Evolutionary conservation across 2,888 invertebrate genomes (phyloP).

Genomic region (Heliconius ismenius): DNA sequence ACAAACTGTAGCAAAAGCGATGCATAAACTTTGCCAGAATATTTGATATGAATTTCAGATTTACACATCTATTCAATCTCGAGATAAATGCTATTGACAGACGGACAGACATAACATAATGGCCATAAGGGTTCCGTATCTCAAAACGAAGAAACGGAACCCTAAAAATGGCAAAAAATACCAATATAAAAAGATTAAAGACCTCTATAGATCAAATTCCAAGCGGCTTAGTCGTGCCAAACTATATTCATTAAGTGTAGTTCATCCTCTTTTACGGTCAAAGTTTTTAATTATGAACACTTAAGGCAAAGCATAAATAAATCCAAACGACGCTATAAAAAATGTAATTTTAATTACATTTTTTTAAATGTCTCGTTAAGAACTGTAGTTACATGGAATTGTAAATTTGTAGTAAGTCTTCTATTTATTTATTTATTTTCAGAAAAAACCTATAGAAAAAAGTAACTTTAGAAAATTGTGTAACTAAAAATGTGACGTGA

Average conservation of each 20-base stretch:
- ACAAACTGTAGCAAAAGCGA: no score
- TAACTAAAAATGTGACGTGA: neutral
- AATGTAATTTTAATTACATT: constrained; percentile 24
- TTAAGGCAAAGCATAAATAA: constrained; percentile 28
- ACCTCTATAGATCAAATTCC: constrained; percentile 23
- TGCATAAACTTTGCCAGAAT: no score
- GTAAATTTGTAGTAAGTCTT: neutral
- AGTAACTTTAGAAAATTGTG: neutral
- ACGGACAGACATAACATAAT: no score
- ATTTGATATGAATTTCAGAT: no score
- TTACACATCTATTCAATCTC: no score
- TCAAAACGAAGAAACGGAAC: no score
- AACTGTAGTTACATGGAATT: neutral
- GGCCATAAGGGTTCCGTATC: no score
- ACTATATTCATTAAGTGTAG: constrained; percentile 38
- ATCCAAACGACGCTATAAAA: constrained; percentile 15
- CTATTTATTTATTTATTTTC: neutral
- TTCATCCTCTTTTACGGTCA: constrained; percentile 34
- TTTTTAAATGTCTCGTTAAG: neutral
- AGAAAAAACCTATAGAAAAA: neutral
- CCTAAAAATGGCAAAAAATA: neutral
- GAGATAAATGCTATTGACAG: no score
- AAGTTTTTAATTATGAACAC: constrained; percentile 41
- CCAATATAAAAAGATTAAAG: neutral
- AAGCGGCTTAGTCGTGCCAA: constrained; percentile 36